A percentile compares a stretch with the other conserved stretches of the same genome.
These are phyloP conservation scores for Melolontha melolontha DNA, from an alignment of 2,888 invertebrate genomes.

Conservation along the genomic window DNA sequence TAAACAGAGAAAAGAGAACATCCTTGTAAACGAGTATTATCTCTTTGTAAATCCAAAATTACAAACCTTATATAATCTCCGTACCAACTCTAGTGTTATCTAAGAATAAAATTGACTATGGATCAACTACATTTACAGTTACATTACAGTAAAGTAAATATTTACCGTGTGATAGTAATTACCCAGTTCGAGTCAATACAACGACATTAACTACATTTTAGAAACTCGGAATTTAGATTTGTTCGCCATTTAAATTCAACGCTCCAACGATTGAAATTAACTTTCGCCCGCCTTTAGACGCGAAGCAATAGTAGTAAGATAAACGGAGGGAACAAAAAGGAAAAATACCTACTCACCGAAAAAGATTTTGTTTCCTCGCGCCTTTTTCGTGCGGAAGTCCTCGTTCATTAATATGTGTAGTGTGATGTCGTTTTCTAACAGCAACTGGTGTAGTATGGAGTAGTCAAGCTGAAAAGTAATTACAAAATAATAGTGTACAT, in stretches of 20 bases:
- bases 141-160: conserved; percentile 37
- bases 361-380: conserved; percentile 77
- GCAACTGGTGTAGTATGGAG: conserved; percentile 82
- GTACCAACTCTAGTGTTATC: not conserved
- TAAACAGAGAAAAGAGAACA: no score
- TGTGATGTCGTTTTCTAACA: conserved; percentile 84
- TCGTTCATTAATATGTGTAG: conserved; percentile 87
- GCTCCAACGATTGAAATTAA: conserved; percentile 53
- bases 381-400: conserved; percentile 81
- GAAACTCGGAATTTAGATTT: conserved; percentile 48
- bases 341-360: conserved; percentile 71
- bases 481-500: conserved; percentile 48
- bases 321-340: conserved; percentile 46
- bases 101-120: no score
- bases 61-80: not conserved
- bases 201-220: conserved; percentile 45
- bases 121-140: not conserved
- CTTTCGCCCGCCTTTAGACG: conserved; percentile 46
- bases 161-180: conserved; percentile 47
- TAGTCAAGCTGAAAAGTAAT: conserved; percentile 77
- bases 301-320: conserved; percentile 49
- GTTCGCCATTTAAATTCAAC: conserved; percentile 53
- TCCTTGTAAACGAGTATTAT: no score
- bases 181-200: conserved; percentile 22
- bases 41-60: no score